A percentile compares a stretch with the other conserved stretches of the same genome.
phyloP scores from a whole-genome alignment of 2,888 invertebrate species.

The Cynaeus angustus region DNA sequence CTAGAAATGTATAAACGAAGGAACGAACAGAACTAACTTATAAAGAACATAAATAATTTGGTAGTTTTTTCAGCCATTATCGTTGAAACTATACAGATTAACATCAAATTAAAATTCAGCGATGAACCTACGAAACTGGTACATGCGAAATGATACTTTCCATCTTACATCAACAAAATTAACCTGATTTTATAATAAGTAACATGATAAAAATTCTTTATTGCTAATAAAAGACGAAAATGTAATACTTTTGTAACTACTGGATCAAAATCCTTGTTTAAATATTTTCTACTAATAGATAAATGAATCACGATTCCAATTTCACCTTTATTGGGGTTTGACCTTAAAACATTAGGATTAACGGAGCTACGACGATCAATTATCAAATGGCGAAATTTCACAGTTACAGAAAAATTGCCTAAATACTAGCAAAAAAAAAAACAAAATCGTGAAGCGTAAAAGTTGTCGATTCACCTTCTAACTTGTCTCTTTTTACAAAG shows the following conservation, averaged over 20 bases:
- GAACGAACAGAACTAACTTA: no score
- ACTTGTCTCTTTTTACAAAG: neutral
- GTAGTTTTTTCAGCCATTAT: no score
- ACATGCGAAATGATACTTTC: no score
- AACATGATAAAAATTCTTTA: neutral
- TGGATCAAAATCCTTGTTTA: neutral
- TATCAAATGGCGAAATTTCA: neutral
- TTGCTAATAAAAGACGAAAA: neutral
- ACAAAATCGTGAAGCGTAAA: neutral
- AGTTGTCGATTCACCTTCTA: neutral
- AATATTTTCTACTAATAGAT: neutral
- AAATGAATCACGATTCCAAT: neutral
- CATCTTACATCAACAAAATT: neutral
- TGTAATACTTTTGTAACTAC: neutral
- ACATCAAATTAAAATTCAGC: no score
- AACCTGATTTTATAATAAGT: neutral
- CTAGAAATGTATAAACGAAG: no score
- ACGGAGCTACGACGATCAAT: neutral
- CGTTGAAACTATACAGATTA: no score
- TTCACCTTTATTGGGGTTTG: neutral
- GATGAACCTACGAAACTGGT: no score
- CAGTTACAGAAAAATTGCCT: neutral
- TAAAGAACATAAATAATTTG: no score
- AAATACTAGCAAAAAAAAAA: neutral
- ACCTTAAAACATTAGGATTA: neutral